Evolutionary conservation across 1,140 invertebrate genomes (phyloP).

Genomic region (Spodoptera frugiperda): DNA sequence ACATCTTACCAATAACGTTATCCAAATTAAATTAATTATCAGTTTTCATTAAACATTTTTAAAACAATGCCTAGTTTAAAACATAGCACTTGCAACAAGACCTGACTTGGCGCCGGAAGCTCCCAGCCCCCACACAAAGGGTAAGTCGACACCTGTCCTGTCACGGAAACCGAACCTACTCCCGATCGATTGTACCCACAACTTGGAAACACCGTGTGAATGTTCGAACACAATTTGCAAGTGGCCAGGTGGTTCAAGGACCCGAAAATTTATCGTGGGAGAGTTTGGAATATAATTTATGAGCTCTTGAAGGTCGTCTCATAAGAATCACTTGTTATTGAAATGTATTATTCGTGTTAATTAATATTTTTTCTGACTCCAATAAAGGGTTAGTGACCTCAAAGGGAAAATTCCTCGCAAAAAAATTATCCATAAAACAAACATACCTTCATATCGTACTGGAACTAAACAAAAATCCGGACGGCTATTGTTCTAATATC

Average conservation of each 20-base stretch:
- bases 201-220: slow-evolving; percentile 23
- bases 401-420: neutral
- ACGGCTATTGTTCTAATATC: slow-evolving; percentile 12
- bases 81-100: slow-evolving; percentile 24
- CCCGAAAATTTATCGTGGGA: slow-evolving; percentile 27
- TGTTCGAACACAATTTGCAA: slow-evolving; percentile 19
- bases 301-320: neutral
- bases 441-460: neutral
- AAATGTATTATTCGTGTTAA: neutral
- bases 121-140: slow-evolving; percentile 58
- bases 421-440: slow-evolving; percentile 8
- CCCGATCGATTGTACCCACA: slow-evolving; percentile 40
- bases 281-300: neutral
- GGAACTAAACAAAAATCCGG: neutral
- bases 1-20: too few species aligned
- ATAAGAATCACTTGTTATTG: neutral
- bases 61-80: neutral
- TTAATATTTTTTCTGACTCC: neutral
- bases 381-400: neutral
- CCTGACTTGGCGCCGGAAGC: slow-evolving; percentile 57
- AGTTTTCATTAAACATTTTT: neutral
- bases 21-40: too few species aligned
- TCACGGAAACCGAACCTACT: slow-evolving; percentile 54
- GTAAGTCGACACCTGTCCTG: slow-evolving; percentile 62
- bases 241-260: slow-evolving; percentile 31